Evolutionary conservation across 2,113 vertebrate species (phyloP), one percentile per base, ranked within the genome.

Genomic region (Motacilla alba): DNA sequence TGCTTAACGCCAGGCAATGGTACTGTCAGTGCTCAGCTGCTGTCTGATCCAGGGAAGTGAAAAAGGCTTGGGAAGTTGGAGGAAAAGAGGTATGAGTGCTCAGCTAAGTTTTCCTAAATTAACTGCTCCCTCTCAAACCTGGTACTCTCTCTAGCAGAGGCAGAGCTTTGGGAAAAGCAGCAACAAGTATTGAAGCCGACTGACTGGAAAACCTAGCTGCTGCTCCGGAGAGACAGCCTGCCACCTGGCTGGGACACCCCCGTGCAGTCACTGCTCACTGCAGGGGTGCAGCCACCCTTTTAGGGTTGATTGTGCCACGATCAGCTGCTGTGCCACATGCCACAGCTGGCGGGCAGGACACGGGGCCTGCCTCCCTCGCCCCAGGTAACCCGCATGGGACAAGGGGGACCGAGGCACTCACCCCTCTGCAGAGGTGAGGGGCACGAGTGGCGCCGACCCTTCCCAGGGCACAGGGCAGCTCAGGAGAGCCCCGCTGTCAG

Each of bases 1-100:
- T 3, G 5, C 80, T 50, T 50, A 46, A 87, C 5, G 62, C 69
- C 27, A 59, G 27, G 64, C 80, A 84, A 46, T 1, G 6, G 30
- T 13, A 74, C 69, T 44, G 63, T 26, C 76, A 35, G 46, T 10
- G 68, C n/a, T n/a, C 76, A 50, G 69, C 68, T 83, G 66, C 87
- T 67, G 73, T 19, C 87, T 35, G 49, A 68, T 27, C 39, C 6
- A 15, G 24, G 24, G 35, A 85, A 67, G 39, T 24, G 35, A 43
- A 74, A 74, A 87, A 44, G 3, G 26, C 56, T 66, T 55, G 46
- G 18, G 24, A 55, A 81, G 64, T 33, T 15, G 39, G 33, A 47
- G 74, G 55, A 33, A 82, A 77, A 47, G 68, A 46, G 62, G 31
- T 17, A 41, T 0, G 0, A 82, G 49, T 0, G 0, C 30, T 55